A percentile compares a stretch with the other conserved stretches of the same genome.
Conservation (phyloP, 2,113 vertebrate genomes). For the Aleadryas rufinucha region DNA sequence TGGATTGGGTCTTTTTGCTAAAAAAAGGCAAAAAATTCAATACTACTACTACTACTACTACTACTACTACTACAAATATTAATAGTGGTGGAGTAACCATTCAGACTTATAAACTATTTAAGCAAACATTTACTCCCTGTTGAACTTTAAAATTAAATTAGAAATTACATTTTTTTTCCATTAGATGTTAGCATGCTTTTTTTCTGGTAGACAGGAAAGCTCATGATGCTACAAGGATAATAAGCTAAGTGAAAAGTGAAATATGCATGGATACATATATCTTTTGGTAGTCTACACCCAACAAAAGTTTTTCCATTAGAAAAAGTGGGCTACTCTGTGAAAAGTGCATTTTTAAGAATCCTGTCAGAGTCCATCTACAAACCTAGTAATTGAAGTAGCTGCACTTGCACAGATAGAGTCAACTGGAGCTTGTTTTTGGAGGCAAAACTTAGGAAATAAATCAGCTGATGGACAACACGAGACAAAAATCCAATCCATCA, state of each 20-base stretch:
- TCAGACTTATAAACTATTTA: background rate
- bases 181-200: background rate
- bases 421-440: background rate
- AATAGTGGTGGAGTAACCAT: background rate
- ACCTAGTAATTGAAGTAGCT: background rate
- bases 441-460: background rate
- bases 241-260: background rate
- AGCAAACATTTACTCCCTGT: rapidly evolving
- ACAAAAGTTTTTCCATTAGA: background rate
- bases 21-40: background rate
- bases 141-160: background rate
- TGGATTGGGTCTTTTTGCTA: background rate
- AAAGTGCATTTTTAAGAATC: background rate
- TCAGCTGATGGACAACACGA: background rate
- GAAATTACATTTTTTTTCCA: background rate
- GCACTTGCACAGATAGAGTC: background rate
- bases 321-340: background rate
- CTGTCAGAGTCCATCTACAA: background rate
- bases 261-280: background rate
- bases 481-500: background rate
- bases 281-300: background rate
- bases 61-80: too few relatives aligned
- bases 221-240: background rate
- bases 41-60: too few relatives aligned
- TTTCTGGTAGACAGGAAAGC: background rate